Percentiles rank a stretch among this genome's conserved stretches.
These are phyloP conservation scores for Ctenicera cuprea DNA, from an alignment of 2,888 invertebrate genomes.

Conservation along the genomic window DNA sequence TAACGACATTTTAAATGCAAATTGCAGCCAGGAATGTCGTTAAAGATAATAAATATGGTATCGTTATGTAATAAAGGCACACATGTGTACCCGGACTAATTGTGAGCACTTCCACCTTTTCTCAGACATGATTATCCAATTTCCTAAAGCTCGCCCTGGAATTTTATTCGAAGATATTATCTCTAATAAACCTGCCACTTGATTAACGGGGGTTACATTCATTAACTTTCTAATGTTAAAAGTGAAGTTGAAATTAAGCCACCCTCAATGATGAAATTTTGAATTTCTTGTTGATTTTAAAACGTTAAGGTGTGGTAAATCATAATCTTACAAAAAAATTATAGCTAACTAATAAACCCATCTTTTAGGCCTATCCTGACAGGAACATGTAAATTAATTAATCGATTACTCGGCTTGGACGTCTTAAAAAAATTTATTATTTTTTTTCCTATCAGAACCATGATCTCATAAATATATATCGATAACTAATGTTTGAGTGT, in stretches of 20 bases:
- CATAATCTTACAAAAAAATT: neutral
- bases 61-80: slow-evolving; percentile 30
- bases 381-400: slow-evolving; percentile 18
- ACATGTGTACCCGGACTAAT: slow-evolving; percentile 27
- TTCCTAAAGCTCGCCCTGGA: slow-evolving; percentile 32
- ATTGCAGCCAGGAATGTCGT: slow-evolving; percentile 24
- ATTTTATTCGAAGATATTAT: slow-evolving; percentile 31
- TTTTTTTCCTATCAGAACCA: neutral
- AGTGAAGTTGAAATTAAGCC: neutral
- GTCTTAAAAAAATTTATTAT: slow-evolving; percentile 13
- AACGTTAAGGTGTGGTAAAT: neutral
- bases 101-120: slow-evolving; percentile 30
- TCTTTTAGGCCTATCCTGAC: neutral
- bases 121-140: slow-evolving; percentile 36
- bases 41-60: slow-evolving; percentile 22
- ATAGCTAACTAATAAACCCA: slow-evolving; percentile 21
- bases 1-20: slow-evolving; percentile 6
- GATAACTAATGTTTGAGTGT: slow-evolving; percentile 33
- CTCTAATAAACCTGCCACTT: slow-evolving; percentile 26
- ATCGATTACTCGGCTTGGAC: slow-evolving; percentile 5
- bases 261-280: neutral
- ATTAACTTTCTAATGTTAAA: slow-evolving; percentile 13
- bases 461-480: slow-evolving; percentile 21
- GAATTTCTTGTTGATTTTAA: neutral
- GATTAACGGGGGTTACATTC: slow-evolving; percentile 28